phyloP scores from a whole-genome alignment of 2,888 invertebrate genomes.

The Lasioglossum morio region DNA sequence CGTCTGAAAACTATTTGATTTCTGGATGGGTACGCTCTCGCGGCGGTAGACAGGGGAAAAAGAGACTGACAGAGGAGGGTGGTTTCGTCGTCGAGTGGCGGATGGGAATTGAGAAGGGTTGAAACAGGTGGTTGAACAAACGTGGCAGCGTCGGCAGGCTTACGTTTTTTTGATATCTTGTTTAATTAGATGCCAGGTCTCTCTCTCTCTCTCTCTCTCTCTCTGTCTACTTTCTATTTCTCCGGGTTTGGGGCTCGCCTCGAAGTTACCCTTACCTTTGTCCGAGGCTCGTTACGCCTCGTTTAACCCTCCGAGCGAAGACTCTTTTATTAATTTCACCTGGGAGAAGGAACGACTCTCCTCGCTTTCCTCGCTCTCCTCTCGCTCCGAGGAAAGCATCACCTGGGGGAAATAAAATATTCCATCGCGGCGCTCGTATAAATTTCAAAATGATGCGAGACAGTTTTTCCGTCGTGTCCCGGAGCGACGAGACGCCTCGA shows the following conservation, averaged over 20 bases:
- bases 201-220: not conserved
- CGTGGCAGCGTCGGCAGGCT: slow-evolving; percentile 33
- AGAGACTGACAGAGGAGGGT: slow-evolving; percentile 29
- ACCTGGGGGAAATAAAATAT: slow-evolving; percentile 31
- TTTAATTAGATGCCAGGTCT: slow-evolving; percentile 45
- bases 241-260: not conserved
- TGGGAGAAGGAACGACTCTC: not conserved
- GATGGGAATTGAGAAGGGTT: slow-evolving; percentile 51
- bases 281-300: not conserved
- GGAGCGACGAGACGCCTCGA: slow-evolving; percentile 41
- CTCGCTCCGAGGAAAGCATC: not conserved
- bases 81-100: slow-evolving; percentile 42
- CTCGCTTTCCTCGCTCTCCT: not conserved
- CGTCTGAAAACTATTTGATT: slow-evolving; percentile 20
- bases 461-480: slow-evolving; percentile 7
- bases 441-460: slow-evolving; percentile 29
- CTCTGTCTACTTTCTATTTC: slow-evolving; percentile 12
- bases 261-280: not conserved
- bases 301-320: not conserved
- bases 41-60: slow-evolving; percentile 9
- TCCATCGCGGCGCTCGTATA: slow-evolving; percentile 15
- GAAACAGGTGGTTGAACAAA: slow-evolving; percentile 69
- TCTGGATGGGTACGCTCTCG: not conserved
- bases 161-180: slow-evolving; percentile 25
- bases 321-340: not conserved